A percentile compares a stretch with the other conserved stretches of the same genome.
phyloP scores from a whole-genome alignment of 2,797 vertebrate genomes.

The Paratrypauchen microcephalus region DNA sequence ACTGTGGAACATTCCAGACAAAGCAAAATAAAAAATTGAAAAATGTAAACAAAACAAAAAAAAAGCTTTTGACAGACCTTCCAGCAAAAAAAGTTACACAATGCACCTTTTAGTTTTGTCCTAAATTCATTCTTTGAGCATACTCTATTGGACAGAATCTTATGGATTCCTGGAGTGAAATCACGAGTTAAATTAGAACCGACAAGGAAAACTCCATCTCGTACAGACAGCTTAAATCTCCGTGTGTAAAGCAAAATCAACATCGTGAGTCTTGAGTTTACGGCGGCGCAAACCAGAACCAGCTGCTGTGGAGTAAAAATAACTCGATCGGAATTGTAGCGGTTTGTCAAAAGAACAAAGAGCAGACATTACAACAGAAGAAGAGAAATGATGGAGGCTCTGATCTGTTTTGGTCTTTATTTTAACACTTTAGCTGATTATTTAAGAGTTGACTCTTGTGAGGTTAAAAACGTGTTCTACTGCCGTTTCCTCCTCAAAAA shows the following conservation, averaged over 20 bases:
- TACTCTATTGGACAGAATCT: neutral
- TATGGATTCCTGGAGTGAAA: neutral
- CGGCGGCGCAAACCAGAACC: neutral
- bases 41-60: too few species aligned
- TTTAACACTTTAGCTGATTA: neutral
- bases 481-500: neutral
- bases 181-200: neutral
- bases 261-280: neutral
- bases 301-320: neutral
- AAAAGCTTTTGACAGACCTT: too few species aligned
- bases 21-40: too few species aligned
- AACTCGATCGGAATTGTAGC: neutral
- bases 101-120: neutral
- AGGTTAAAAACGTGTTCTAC: too few species aligned
- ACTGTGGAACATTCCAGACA: too few species aligned
- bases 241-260: constrained; percentile 3
- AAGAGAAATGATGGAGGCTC: too few species aligned
- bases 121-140: neutral
- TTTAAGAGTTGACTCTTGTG: neutral
- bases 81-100: too few species aligned
- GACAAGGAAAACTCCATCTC: neutral
- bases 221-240: neutral
- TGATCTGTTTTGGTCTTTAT: neutral
- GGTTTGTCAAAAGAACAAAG: constrained; percentile 5
- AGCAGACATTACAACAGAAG: too few species aligned